Conservation (phyloP, 2,797 vertebrate species). For the Telmatherina bonti region DNA sequence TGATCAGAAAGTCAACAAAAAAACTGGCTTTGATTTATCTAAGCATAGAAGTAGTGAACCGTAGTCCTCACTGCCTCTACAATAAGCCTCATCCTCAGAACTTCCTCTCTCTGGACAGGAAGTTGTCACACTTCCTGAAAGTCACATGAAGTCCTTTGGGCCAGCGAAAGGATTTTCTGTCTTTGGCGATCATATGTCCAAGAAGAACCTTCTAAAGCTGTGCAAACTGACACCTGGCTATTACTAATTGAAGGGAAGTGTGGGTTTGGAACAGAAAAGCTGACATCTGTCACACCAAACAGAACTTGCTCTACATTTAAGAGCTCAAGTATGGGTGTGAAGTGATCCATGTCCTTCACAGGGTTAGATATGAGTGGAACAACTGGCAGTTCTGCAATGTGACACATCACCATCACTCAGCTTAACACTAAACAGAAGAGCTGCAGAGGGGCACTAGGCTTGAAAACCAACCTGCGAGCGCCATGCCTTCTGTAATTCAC, state of each 20-base stretch:
- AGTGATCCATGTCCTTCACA: conserved; percentile 55
- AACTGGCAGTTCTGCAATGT: conserved; percentile 55
- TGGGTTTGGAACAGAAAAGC: conserved; percentile 65
- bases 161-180: conserved; percentile 61
- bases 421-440: conserved; percentile 42
- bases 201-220: conserved; percentile 65
- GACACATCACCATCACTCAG: conserved; percentile 42
- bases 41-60: neutral
- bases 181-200: conserved; percentile 67
- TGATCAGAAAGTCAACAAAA: neutral
- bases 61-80: neutral
- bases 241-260: conserved; percentile 87
- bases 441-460: conserved; percentile 33
- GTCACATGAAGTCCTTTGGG: conserved; percentile 60
- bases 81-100: neutral
- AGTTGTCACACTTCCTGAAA: conserved; percentile 59
- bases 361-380: conserved; percentile 50
- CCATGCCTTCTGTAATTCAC: conserved; percentile 64
- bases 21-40: neutral
- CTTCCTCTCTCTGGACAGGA: conserved; percentile 39
- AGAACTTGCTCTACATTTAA: conserved; percentile 70
- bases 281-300: conserved; percentile 76
- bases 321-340: conserved; percentile 55
- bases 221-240: conserved; percentile 81
- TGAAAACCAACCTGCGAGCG: conserved; percentile 63